These are phyloP conservation scores for Nothocercus julius DNA, from an alignment of 2,113 vertebrate species.

Conservation along the genomic window DNA sequence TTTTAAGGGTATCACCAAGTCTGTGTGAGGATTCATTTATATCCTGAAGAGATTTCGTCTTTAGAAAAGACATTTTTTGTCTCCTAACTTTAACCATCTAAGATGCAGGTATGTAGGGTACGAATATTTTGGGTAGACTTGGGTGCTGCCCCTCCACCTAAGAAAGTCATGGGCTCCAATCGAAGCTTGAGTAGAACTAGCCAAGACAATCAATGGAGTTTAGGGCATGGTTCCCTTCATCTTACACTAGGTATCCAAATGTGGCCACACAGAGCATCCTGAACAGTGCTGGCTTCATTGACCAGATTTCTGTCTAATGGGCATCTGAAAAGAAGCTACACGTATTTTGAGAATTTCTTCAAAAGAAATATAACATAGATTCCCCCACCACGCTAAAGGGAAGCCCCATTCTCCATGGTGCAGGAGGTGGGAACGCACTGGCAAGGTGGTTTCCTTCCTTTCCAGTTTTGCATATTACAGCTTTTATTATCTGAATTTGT, in stretches of 20 bases:
- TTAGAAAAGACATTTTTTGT: not conserved
- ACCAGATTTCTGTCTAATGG: not conserved
- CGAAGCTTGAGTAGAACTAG: not conserved
- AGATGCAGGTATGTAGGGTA: not conserved
- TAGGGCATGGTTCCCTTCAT: not conserved
- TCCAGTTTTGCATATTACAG: not conserved
- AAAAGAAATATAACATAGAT: not conserved
- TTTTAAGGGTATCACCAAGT: not conserved
- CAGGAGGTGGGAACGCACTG: not conserved
- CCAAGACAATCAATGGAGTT: not conserved
- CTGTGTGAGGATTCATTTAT: not conserved
- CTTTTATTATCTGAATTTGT: not conserved
- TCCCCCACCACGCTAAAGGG: fast-evolving
- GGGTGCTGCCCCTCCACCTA: not conserved
- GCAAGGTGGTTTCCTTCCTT: not conserved
- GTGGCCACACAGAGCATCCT: not conserved
- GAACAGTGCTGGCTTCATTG: not conserved
- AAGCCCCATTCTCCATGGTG: not conserved
- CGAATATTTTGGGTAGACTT: not conserved
- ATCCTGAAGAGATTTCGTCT: not conserved
- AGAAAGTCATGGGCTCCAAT: not conserved
- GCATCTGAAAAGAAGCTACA: not conserved
- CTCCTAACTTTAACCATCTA: not conserved
- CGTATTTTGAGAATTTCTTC: not conserved
- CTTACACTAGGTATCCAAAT: not conserved